Base-by-base conservation (phyloP, 2,113 vertebrate genomes). In the Cyprinodon brontotheroides region DNA sequence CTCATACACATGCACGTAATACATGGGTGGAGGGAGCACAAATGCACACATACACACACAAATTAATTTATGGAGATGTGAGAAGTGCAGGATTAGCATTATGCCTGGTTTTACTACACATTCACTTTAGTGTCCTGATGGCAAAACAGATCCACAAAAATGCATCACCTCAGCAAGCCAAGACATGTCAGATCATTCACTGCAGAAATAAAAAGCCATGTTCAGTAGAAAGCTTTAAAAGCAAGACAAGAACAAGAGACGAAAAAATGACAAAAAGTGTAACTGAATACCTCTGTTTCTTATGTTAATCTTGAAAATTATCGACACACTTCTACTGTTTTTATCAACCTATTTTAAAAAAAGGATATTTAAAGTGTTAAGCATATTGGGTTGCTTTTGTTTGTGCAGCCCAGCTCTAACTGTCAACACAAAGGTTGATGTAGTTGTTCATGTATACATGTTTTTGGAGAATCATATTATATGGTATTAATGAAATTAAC, bases 61-160 rank as follows among this genome's bases (percentile, higher is more conserved):
- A 71, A 89, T 88, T 83, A 83, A 89, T 88, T 88, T 85, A 86
- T 88, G 85, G 82, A 90, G 86, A 84, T 76, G 89, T 88, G 84
- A 89, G 87, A 86, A 86, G 81, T 84, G 84, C 84, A 82, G 87
- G 84, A 92, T 89, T 87, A 86, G 82, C 79, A 88, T 87, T 72
- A 76, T 72, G 79, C 48, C 70, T 70, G 68, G 39, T 80, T 72
- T 87, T 86, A 62, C 76, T 66, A 80, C 75, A 85, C 78, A 68
- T 68, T 67, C 81, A 86, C 85, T 86, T 81, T 70, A 77, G 84
- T 40, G 79, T 70, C 84, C 76, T 67, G 83, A 66, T 1, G 70
- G 40, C 20, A 37, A 82, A 83, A 75, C 81, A 87, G 15, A 86
- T 14, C 78, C 86, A 73, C 74, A 74, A 72, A 82, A 81, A 61